A percentile compares a stretch with the other conserved stretches of the same genome.
These are phyloP conservation scores for Leucoraja erinaceus DNA, from an alignment of 2,113 vertebrate genomes.

Conservation along the genomic window DNA sequence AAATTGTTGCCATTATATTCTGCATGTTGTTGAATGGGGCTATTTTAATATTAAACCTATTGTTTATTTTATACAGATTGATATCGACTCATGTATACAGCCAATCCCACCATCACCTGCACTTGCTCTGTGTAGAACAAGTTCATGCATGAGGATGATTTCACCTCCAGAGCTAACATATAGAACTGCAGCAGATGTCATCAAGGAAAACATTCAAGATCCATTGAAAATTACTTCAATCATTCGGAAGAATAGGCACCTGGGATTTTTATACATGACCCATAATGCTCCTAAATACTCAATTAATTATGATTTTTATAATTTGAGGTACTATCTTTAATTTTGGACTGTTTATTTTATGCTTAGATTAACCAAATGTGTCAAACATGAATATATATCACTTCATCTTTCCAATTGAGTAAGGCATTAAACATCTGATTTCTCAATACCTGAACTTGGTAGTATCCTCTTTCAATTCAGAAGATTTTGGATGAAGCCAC, in stretches of 20 bases:
- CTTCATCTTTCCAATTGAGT: not conserved
- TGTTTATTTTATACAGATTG: conserved; percentile 37
- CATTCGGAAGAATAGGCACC: conserved; percentile 58
- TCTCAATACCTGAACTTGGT: not conserved
- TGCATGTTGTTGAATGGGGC: not conserved
- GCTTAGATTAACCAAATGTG: not conserved
- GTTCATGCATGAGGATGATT: conserved; percentile 40
- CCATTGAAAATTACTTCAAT: conserved; percentile 58
- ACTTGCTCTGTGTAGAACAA: conserved; percentile 42
- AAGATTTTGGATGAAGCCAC: not conserved
- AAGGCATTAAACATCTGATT: not conserved
- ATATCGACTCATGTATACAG: conserved; percentile 36
- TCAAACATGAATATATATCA: not conserved
- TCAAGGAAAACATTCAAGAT: conserved; percentile 53
- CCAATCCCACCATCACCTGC: conserved; percentile 48
- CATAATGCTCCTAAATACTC: conserved; percentile 56
- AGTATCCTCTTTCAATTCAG: not conserved
- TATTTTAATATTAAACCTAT: conserved; percentile 13
- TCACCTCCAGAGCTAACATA: conserved; percentile 44
- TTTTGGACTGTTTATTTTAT: conserved; percentile 40
- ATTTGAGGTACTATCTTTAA: conserved; percentile 56
- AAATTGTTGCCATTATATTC: not conserved
- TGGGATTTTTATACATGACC: conserved; percentile 67
- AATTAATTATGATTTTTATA: conserved; percentile 57
- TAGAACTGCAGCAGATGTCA: conserved; percentile 56